Percentiles rank a stretch among this genome's conserved stretches.
phyloP scores from a whole-genome alignment of 2,888 invertebrate species.

The Imbricaverruca yamaguchii region DNA sequence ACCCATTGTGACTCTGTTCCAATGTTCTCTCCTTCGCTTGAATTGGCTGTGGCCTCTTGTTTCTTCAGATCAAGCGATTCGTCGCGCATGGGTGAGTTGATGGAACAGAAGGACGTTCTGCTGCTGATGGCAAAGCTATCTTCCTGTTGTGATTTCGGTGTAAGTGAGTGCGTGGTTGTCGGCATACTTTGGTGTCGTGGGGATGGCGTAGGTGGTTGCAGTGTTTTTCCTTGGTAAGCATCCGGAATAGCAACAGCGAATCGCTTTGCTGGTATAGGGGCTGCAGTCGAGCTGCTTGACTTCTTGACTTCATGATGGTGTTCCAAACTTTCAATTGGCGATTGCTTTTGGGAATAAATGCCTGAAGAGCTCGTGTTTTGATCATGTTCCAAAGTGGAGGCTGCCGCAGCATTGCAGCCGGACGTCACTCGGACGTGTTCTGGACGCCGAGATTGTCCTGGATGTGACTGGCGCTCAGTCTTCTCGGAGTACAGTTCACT shows the following conservation, averaged over 20 bases:
- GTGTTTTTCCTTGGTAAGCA: background rate
- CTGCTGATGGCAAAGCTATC: background rate
- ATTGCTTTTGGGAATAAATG: background rate
- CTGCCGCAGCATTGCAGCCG: background rate
- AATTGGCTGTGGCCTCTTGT: background rate
- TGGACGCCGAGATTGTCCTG: too few species aligned
- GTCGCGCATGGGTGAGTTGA: background rate
- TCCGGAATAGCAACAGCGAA: background rate
- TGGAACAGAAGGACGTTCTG: background rate
- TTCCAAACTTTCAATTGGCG: background rate
- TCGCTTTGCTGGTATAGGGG: background rate
- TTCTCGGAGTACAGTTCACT: too few species aligned
- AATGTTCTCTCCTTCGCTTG: too few species aligned
- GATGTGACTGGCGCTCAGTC: too few species aligned
- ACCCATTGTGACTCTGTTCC: too few species aligned
- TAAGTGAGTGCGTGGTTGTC: background rate
- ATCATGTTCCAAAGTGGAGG: background rate
- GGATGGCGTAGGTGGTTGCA: background rate
- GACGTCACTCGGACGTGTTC: background rate
- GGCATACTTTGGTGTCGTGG: background rate
- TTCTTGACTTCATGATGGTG: background rate
- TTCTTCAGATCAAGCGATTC: background rate
- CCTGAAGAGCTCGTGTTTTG: background rate
- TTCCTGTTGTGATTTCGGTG: background rate
- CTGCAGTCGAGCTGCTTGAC: background rate